Percentiles rank a stretch among this genome's conserved stretches.
Conservation (phyloP, 2,888 invertebrate species). For the Psylliodes chrysocephalus region DNA sequence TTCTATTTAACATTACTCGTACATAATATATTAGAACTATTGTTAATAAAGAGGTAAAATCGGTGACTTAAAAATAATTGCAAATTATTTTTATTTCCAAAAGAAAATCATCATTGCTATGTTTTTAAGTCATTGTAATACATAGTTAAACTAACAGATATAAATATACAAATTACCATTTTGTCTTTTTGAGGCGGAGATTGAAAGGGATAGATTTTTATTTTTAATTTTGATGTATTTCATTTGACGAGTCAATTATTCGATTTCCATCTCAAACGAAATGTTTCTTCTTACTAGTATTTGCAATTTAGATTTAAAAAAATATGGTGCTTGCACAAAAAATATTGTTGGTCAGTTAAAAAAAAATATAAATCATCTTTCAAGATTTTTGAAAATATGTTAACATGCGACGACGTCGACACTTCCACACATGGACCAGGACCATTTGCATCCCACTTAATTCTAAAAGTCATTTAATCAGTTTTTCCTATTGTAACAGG, state of each 20-base stretch:
- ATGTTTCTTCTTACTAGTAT: constrained; percentile 45
- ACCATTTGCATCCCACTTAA: background rate
- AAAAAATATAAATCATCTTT: constrained; percentile 48
- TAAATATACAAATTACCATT: constrained; percentile 40
- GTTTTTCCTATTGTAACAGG: no score
- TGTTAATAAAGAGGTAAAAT: constrained; percentile 31
- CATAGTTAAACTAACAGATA: constrained; percentile 41
- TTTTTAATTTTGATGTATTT: constrained; percentile 40
- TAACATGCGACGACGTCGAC: constrained; percentile 5
- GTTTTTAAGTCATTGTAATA: constrained; percentile 48
- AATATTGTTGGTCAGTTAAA: constrained; percentile 54
- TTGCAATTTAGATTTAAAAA: constrained; percentile 50
- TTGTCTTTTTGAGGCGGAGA: constrained; percentile 40
- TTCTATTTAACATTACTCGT: constrained; percentile 29
- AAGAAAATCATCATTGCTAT: constrained; percentile 19
- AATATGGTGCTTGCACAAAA: constrained; percentile 60
- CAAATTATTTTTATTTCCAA: constrained; percentile 49
- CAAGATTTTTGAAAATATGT: constrained; percentile 38
- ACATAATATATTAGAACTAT: constrained; percentile 38
- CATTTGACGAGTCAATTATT: constrained; percentile 37
- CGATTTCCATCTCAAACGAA: constrained; percentile 45
- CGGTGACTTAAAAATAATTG: constrained; percentile 48
- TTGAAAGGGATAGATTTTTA: constrained; percentile 33
- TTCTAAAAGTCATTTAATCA: background rate
- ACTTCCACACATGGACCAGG: constrained; percentile 12